A percentile compares a stretch with the other conserved stretches of the same genome.
These are phyloP conservation scores for Tetramorium simillimum DNA, from an alignment of 1,140 invertebrate species.

Conservation along the genomic window DNA sequence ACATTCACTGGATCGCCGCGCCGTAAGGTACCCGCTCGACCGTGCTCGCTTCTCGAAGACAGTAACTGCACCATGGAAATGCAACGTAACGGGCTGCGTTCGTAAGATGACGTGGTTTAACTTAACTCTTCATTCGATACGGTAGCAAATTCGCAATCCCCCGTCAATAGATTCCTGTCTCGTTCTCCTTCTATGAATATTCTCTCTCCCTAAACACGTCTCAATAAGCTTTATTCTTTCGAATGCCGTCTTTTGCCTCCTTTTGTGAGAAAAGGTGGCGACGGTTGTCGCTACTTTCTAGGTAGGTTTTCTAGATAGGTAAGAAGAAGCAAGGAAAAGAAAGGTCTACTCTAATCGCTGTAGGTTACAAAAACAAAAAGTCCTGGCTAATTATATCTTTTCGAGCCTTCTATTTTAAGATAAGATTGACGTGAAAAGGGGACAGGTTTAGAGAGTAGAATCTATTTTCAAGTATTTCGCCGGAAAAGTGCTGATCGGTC, in stretches of 20 bases:
- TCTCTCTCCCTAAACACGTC: neutral
- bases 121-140: neutral
- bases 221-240: neutral
- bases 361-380: neutral
- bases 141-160: constrained; percentile 1
- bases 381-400: neutral
- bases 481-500: neutral
- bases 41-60: constrained; percentile 33
- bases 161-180: neutral
- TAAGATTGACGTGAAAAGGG: neutral
- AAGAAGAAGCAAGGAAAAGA: neutral
- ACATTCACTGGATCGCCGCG: constrained; percentile 75
- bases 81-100: neutral
- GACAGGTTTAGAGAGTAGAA: neutral
- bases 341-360: neutral
- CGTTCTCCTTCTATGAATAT: neutral
- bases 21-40: constrained; percentile 2
- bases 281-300: neutral
- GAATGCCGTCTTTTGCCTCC: neutral
- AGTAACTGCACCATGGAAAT: constrained; percentile 40
- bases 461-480: neutral
- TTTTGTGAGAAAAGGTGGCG: neutral
- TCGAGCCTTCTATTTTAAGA: neutral
- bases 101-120: neutral
- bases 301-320: neutral